Evolutionary conservation across 2,797 vertebrate genomes (phyloP).

Genomic region (Anolis apletophallus): DNA sequence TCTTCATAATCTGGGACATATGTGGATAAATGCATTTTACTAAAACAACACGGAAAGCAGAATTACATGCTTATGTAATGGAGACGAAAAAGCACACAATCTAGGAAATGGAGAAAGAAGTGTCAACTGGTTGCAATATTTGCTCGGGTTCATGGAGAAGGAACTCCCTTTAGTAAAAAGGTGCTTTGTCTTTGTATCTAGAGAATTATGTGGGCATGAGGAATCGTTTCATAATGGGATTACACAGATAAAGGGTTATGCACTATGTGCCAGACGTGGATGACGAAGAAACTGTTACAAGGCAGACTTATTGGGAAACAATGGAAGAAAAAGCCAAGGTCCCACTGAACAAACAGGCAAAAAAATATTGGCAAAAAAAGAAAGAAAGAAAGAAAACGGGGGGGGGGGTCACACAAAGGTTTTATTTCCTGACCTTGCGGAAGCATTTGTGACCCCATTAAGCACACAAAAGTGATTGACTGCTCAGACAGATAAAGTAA

Average conservation of each 20-base stretch:
- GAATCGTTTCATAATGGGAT: slow-evolving; percentile 7
- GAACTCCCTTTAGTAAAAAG: not conserved
- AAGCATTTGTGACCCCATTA: not conserved
- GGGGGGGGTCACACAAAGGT: not conserved
- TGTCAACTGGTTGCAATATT: not conserved
- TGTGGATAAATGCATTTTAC: not conserved
- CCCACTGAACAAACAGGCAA: not conserved
- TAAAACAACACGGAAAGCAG: not conserved
- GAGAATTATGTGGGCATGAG: not conserved
- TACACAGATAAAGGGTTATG: not conserved
- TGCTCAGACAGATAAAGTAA: slow-evolving; percentile 34
- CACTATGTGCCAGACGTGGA: slow-evolving; percentile 12
- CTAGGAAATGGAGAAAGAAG: not conserved
- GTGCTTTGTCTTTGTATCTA: not conserved
- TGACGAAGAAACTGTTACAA: not conserved
- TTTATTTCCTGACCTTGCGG: not conserved
- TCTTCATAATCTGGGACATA: not conserved
- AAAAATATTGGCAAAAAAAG: not conserved
- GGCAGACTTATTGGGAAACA: not conserved
- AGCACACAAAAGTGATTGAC: fast-evolving
- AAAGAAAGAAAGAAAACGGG: no score
- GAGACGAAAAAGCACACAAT: not conserved
- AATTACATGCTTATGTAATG: not conserved
- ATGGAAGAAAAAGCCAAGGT: not conserved
- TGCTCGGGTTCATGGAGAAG: not conserved